phyloP scores from a whole-genome alignment of 1,140 invertebrate genomes.

The Macrotrachela quadricornifera region DNA sequence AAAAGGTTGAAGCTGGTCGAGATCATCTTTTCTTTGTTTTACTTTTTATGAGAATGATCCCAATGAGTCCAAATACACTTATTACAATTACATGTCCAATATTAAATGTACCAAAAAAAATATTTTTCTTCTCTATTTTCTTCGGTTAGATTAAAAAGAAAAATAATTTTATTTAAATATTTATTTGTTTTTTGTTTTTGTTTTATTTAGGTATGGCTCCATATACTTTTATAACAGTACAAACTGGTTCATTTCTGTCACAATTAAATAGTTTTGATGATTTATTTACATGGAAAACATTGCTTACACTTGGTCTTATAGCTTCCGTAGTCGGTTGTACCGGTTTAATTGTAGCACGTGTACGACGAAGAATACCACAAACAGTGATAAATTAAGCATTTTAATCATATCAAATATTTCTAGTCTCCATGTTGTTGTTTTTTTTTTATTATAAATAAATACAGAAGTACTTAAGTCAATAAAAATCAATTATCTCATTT shows the following conservation, averaged over 20 bases:
- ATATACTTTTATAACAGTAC: constrained; percentile 43
- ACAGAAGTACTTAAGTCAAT: no score
- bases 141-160: constrained; percentile 32
- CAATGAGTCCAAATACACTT: constrained; percentile 46
- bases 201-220: constrained; percentile 38
- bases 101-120: constrained; percentile 37
- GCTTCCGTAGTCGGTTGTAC: constrained; percentile 26
- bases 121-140: constrained; percentile 41
- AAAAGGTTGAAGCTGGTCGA: constrained; percentile 35
- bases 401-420: background rate
- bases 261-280: constrained; percentile 37
- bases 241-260: constrained; percentile 38
- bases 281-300: constrained; percentile 33
- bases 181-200: background rate
- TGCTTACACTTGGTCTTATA: constrained; percentile 33
- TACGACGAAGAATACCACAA: background rate
- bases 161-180: no score
- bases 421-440: no score
- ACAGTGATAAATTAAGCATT: background rate
- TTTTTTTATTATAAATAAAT: no score
- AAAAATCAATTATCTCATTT: no score
- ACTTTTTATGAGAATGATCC: constrained; percentile 42
- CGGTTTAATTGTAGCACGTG: background rate
- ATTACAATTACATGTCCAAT: constrained; percentile 42
- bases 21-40: constrained; percentile 38